These are phyloP conservation scores for Tillus elongatus DNA, from an alignment of 2,888 invertebrate genomes.

Conservation along the genomic window DNA sequence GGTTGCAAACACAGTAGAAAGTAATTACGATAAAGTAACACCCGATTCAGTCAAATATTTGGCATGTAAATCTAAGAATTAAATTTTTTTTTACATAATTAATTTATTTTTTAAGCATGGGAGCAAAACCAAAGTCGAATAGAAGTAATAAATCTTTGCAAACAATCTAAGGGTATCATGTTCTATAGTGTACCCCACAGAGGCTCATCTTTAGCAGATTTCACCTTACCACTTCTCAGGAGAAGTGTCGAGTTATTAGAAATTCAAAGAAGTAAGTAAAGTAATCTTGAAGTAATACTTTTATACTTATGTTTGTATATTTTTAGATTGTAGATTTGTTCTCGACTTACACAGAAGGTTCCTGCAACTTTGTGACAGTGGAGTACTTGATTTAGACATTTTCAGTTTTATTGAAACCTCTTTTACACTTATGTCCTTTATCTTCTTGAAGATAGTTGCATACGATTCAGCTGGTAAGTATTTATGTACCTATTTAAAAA, in stretches of 20 bases:
- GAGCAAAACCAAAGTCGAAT: conserved; percentile 41
- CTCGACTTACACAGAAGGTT: conserved; percentile 57
- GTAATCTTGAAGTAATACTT: too few relatives aligned
- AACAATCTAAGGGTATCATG: conserved; percentile 56
- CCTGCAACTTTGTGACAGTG: conserved; percentile 46
- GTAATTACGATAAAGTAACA: too few relatives aligned
- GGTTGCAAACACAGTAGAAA: too few relatives aligned
- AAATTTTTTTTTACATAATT: neutral
- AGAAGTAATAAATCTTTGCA: conserved; percentile 45
- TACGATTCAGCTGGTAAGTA: conserved; percentile 64
- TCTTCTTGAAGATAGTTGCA: conserved; percentile 67
- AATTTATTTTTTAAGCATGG: conserved; percentile 37
- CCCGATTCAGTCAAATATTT: too few relatives aligned
- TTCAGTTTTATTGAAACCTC: conserved; percentile 73
- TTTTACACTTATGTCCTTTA: conserved; percentile 63
- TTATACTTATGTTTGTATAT: neutral
- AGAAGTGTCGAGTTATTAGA: conserved; percentile 70
- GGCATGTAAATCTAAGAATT: too few relatives aligned
- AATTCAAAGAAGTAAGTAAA: conserved; percentile 60
- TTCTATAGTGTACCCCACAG: conserved; percentile 84
- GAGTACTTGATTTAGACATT: conserved; percentile 48
- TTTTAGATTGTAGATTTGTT: conserved; percentile 61
- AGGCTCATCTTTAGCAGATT: conserved; percentile 69
- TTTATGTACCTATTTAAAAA: neutral
- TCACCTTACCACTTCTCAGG: conserved; percentile 63